Percentiles rank a stretch among this genome's conserved stretches.
These are phyloP conservation scores for Caiman crocodilus DNA, from an alignment of 2,797 vertebrate genomes.

Conservation along the genomic window DNA sequence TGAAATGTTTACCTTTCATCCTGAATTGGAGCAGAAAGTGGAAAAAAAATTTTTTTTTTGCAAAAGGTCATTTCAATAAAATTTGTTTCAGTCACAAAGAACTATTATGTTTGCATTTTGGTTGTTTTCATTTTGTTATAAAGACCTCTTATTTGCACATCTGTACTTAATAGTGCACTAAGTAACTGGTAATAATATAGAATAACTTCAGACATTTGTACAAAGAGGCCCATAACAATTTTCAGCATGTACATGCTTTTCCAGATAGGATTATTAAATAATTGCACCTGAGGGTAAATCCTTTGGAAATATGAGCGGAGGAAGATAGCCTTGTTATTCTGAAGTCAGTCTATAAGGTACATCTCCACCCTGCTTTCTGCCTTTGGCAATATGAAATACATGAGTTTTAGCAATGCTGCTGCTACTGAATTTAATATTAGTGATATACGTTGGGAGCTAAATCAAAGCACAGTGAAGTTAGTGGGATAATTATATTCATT, in stretches of 20 bases:
- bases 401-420: not conserved
- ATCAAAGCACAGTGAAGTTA: too few species aligned
- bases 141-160: not conserved
- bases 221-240: not conserved
- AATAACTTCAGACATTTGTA: not conserved
- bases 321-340: too few species aligned
- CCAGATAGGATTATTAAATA: not conserved
- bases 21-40: too few species aligned
- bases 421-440: not conserved
- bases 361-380: too few species aligned
- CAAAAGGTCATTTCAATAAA: too few species aligned
- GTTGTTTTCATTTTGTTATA: not conserved
- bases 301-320: not conserved
- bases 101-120: not conserved
- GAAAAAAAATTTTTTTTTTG: too few species aligned
- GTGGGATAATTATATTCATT: too few species aligned
- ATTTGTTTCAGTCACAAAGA: too few species aligned
- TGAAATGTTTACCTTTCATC: too few species aligned
- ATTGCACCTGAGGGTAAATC: not conserved
- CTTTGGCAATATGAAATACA: not conserved
- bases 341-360: too few species aligned
- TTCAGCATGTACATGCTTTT: not conserved
- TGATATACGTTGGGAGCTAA: not conserved
- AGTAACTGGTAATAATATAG: not conserved
- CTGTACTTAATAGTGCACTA: not conserved